Evolutionary conservation across 2,113 vertebrate genomes (phyloP).

Genomic region (Tychaedon coryphoeus): DNA sequence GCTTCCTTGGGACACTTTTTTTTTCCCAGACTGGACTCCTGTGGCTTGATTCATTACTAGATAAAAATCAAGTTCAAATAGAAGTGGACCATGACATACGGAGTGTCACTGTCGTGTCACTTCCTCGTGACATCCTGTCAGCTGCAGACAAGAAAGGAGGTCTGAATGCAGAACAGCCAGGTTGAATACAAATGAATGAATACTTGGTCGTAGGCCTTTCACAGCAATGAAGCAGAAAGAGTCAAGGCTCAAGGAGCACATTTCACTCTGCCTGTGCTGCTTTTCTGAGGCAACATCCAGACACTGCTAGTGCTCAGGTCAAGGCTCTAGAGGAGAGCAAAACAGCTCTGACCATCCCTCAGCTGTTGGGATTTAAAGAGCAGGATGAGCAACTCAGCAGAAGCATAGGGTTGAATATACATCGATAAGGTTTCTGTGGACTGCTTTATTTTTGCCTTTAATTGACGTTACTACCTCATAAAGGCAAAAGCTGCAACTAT

Average conservation of each 20-base stretch:
- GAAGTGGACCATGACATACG: constrained; percentile 12
- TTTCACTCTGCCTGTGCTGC: not conserved
- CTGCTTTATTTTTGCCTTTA: not conserved
- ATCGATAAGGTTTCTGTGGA: not conserved
- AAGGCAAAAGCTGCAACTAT: not conserved
- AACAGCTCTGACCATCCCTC: not conserved
- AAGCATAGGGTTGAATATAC: not conserved
- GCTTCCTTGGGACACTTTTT: not conserved
- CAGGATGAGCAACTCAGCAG: not conserved
- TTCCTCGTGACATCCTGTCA: constrained; percentile 2
- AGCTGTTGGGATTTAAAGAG: not conserved
- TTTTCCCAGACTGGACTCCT: constrained; percentile 1
- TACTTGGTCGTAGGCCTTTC: not conserved
- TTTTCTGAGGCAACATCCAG: not conserved
- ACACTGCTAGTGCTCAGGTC: not conserved
- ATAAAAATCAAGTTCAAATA: constrained; percentile 54
- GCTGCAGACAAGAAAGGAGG: constrained; percentile 16
- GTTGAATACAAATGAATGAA: constrained; percentile 23
- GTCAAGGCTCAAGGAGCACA: not conserved
- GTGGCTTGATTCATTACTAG: constrained; percentile 29
- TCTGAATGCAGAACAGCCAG: not conserved
- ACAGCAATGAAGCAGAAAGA: not conserved
- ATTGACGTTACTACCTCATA: not conserved
- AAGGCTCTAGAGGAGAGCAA: not conserved
- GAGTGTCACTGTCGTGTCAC: constrained; percentile 10